Conservation (phyloP, 2,113 vertebrate species). For the Pungitius pungitius region DNA sequence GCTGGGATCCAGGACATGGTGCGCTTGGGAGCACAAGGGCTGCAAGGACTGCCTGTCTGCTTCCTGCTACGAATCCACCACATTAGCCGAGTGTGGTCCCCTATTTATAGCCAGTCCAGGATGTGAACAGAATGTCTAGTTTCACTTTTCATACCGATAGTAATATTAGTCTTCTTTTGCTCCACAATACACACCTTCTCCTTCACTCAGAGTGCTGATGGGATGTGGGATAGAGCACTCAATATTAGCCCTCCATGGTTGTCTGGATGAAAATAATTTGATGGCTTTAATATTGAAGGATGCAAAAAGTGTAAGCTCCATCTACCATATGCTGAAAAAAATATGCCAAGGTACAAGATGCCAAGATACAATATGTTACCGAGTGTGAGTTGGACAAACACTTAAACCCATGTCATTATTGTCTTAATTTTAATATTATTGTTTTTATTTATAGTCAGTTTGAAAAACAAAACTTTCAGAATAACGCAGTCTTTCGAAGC, state of each 20-base stretch:
- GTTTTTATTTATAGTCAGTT: not conserved
- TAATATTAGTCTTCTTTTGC: conserved; percentile 77
- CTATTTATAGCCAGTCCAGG: conserved; percentile 82
- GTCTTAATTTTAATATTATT: not conserved
- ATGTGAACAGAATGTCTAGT: conserved; percentile 80
- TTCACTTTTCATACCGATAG: conserved; percentile 81
- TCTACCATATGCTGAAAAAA: not conserved
- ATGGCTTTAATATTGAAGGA: conserved; percentile 20
- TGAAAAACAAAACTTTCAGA: not conserved
- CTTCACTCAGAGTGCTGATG: conserved; percentile 53
- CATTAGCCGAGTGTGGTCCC: conserved; percentile 74
- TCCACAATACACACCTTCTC: conserved; percentile 47
- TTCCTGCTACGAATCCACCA: conserved; percentile 81
- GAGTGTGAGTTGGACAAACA: not conserved
- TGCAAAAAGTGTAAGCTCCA: conserved; percentile 1
- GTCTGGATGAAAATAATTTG: conserved; percentile 33
- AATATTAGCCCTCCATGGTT: conserved; percentile 12
- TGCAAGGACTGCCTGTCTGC: conserved; percentile 80
- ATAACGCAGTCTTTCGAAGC: not conserved
- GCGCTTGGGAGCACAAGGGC: conserved; percentile 59
- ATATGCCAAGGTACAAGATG: not conserved
- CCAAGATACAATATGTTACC: too few relatives aligned
- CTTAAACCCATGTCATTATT: not conserved
- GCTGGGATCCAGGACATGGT: conserved; percentile 67
- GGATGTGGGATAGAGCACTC: conserved; percentile 40